phyloP scores from a whole-genome alignment of 30 jellyfish, hydroid and myxozoan species.

The Sanderia malayensis region DNA sequence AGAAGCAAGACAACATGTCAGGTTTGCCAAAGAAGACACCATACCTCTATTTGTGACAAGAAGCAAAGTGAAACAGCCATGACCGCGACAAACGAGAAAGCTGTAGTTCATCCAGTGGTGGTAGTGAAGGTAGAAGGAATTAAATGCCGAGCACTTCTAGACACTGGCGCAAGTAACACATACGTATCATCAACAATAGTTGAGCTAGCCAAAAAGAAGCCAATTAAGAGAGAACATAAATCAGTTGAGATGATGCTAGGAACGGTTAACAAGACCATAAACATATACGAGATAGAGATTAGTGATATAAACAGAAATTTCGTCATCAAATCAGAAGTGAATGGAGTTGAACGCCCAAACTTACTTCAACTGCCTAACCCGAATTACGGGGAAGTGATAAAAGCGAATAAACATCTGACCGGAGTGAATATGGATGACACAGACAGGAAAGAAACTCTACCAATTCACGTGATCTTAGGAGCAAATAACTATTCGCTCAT shows the following conservation, averaged over 20 bases:
- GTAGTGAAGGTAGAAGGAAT: background rate
- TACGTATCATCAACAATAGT: too few species aligned
- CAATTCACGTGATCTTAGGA: slow-evolving; percentile 23
- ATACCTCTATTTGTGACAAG: background rate
- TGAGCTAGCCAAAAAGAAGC: too few species aligned
- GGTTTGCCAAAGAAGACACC: background rate
- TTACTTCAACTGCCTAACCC: slow-evolving; percentile 23
- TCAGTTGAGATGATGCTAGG: slow-evolving; percentile 36
- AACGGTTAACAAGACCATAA: slow-evolving; percentile 8
- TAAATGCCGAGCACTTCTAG: background rate
- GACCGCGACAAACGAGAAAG: background rate
- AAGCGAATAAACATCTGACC: slow-evolving; percentile 23
- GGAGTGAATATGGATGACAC: slow-evolving; percentile 45
- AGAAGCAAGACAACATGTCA: background rate
- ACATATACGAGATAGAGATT: slow-evolving; percentile 10
- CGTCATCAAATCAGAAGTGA: too few species aligned
- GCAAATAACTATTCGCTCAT: slow-evolving; percentile 14
- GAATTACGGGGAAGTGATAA: slow-evolving; percentile 6
- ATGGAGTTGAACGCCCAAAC: slow-evolving; percentile 7
- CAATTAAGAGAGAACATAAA: too few species aligned
- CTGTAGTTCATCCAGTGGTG: background rate
- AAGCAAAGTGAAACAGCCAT: background rate
- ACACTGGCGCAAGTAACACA: background rate
- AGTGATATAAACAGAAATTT: too few species aligned
- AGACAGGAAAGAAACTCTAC: slow-evolving; percentile 31